A percentile compares a stretch with the other conserved stretches of the same genome.
phyloP scores from a whole-genome alignment of 2,888 invertebrate genomes.

The Ephialtes manifestator region DNA sequence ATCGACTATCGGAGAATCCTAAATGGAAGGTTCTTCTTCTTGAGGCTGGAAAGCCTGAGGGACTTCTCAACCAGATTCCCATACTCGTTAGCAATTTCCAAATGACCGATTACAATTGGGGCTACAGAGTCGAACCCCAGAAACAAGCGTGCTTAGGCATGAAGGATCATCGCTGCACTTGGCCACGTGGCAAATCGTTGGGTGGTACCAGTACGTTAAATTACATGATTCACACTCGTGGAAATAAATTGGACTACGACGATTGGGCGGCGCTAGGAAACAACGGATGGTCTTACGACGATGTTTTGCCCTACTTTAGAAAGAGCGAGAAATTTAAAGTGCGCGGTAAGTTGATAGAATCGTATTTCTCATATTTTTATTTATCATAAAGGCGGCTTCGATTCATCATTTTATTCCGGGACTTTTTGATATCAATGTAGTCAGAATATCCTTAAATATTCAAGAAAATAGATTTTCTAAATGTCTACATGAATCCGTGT shows the following conservation, averaged over 20 bases:
- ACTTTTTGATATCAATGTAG: no score
- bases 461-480: no score
- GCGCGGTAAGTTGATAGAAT: conserved; percentile 54
- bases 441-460: no score
- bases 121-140: conserved; percentile 90
- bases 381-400: not conserved
- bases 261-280: conserved; percentile 71
- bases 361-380: not conserved
- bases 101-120: conserved; percentile 90
- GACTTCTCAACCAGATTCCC: conserved; percentile 88
- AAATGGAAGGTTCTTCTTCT: conserved; percentile 89
- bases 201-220: conserved; percentile 83
- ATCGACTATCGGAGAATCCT: conserved; percentile 89
- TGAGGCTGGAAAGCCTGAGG: conserved; percentile 89
- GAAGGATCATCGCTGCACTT: conserved; percentile 91
- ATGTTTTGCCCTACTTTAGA: conserved; percentile 71
- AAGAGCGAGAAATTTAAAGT: conserved; percentile 72
- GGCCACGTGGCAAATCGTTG: conserved; percentile 88
- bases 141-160: conserved; percentile 89
- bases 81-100: conserved; percentile 88
- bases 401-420: no score
- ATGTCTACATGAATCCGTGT: no score
- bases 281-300: conserved; percentile 71
- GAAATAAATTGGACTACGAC: conserved; percentile 73
- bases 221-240: conserved; percentile 83